A percentile compares a stretch with the other conserved stretches of the same genome.
Conservation (phyloP, 2,888 invertebrate species). For the Cotesia congregata region DNA sequence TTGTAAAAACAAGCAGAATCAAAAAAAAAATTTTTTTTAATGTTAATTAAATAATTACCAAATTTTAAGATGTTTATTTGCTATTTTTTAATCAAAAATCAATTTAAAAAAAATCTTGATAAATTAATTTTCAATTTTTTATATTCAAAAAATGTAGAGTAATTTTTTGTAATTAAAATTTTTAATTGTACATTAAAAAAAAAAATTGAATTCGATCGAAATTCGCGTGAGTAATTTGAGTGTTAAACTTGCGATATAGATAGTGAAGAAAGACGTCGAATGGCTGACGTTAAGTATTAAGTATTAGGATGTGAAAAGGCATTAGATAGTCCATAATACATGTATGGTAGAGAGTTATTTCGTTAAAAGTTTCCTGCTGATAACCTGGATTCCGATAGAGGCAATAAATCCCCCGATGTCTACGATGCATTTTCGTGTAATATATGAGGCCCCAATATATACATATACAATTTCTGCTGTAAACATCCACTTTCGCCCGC, state of each 20-base stretch:
- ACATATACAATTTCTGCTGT: neutral
- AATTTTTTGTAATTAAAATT: too few species aligned
- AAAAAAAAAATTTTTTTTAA: too few species aligned
- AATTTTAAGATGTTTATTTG: too few species aligned
- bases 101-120: too few species aligned
- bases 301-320: conserved; percentile 3
- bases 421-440: conserved; percentile 48
- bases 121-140: too few species aligned
- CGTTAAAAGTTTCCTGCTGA: conserved; percentile 54
- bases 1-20: too few species aligned
- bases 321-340: conserved; percentile 24
- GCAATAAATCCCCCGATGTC: conserved; percentile 51
- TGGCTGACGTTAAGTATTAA: neutral
- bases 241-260: neutral
- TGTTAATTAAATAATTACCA: too few species aligned
- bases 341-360: conserved; percentile 49
- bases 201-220: too few species aligned
- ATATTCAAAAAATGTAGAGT: too few species aligned
- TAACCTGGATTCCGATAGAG: conserved; percentile 51
- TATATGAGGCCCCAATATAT: conserved; percentile 23
- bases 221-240: too few species aligned
- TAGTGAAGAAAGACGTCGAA: neutral
- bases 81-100: too few species aligned
- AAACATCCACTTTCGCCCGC: conserved; percentile 14
- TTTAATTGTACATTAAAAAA: too few species aligned